Conservation (phyloP, 2,888 invertebrate species). For the Callyntrura guangdongensis region DNA sequence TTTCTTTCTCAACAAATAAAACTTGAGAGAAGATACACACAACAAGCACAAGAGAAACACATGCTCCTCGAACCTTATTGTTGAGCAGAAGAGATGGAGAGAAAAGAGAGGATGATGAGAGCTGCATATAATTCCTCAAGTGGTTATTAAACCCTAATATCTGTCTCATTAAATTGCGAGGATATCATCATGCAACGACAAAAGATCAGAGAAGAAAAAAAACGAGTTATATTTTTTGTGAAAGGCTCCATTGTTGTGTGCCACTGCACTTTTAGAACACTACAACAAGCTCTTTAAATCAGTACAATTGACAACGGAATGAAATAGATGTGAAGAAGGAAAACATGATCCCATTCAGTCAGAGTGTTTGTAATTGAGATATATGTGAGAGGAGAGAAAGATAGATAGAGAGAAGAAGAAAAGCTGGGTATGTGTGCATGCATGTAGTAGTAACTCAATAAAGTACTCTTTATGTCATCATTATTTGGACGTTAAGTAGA, state of each 20-base stretch:
- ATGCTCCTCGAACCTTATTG: background rate
- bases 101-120: background rate
- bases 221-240: background rate
- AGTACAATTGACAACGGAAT: background rate
- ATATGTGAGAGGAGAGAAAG: background rate
- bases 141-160: conserved; percentile 60
- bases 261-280: no score
- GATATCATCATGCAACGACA: background rate
- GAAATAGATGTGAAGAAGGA: conserved; percentile 5
- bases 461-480: conserved; percentile 40
- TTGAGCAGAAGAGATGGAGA: background rate
- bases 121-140: conserved; percentile 42
- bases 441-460: background rate
- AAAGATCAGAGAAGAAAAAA: background rate
- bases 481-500: background rate
- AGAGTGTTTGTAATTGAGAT: conserved; percentile 47
- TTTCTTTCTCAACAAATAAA: conserved; percentile 13
- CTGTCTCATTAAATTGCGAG: conserved; percentile 61
- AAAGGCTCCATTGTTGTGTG: background rate
- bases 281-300: no score
- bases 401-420: background rate
- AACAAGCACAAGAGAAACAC: background rate
- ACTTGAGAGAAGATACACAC: background rate
- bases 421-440: no score
- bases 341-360: conserved; percentile 45